Base-by-base conservation (phyloP, 2,888 invertebrate genomes). In the Bursaphelenchus okinawaensis region DNA sequence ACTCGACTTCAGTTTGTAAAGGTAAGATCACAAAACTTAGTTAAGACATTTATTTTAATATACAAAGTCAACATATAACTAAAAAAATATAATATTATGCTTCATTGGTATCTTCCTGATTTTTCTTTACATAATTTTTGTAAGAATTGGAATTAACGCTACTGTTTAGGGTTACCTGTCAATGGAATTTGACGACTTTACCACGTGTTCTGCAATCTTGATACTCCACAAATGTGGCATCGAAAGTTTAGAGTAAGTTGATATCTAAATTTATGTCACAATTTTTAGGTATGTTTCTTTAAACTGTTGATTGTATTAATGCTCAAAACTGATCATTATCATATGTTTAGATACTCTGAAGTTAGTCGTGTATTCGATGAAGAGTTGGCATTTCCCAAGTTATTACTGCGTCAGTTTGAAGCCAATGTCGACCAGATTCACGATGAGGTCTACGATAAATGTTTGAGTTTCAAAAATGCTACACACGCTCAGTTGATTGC, bases 351-450 rank as follows among this genome's bases (percentile, higher is more conserved):
- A 31, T 51, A 8, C 20, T 9, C 63, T 26, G 40, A 63, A 29
- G 50, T 63, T 19, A 62, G 29, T 1, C 27, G 62, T 19, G 31
- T 63, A 8, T 63, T 63, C 63, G 28, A 63, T 24, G 29, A 63
- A 23, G 62, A 63, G 63, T 63, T 63, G 23, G 19, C 29, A 23
- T 62, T 62, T 19, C 62, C 63, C n/a, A 62, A 63, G 19, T 22
- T n/a, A n/a, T 19, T 63, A 9, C 27, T 63, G 2, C 60, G 62
- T n/a, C 29, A 29, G 8, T 63, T 27, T 23, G 63, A 63, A 1
- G 62, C 31, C 2, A 23, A n/a, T 12, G n/a, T 63, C 6, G 62
- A 63, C 22, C 28, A 63, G 27, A 63, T 63, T 1, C 62, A 63
- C 28, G 23, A 9, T 22, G 27, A 20, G 26, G 23, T 63, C 2